Conservation (phyloP, 2,113 vertebrate species). For the Strix aluco region DNA sequence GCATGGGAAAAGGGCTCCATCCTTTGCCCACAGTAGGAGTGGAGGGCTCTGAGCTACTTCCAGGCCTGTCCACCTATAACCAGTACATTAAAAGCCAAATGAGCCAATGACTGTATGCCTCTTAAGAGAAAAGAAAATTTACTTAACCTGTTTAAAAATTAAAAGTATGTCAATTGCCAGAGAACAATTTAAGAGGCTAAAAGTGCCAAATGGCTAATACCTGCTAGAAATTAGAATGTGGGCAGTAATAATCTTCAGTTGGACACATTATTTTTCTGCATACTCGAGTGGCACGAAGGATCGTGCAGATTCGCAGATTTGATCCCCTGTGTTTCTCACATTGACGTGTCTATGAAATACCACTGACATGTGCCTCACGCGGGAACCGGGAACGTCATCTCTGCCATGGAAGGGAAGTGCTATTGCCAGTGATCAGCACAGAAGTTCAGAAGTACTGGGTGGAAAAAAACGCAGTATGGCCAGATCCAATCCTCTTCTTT, state of each 20-base stretch:
- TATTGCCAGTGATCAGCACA: not conserved
- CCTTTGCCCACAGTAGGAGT: not conserved
- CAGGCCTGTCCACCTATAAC: not conserved
- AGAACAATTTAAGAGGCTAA: not conserved
- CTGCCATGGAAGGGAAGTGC: not conserved
- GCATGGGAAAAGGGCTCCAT: not conserved
- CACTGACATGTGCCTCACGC: rapidly evolving
- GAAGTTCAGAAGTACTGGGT: not conserved
- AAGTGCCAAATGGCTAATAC: not conserved
- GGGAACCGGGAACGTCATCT: not conserved
- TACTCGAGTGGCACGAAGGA: not conserved
- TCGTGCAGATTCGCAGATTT: not conserved
- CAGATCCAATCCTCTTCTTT: not conserved
- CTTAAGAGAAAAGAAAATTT: not conserved
- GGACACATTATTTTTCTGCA: not conserved
- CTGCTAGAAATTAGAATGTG: not conserved
- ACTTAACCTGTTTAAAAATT: not conserved
- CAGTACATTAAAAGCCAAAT: not conserved
- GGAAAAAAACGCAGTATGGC: not conserved
- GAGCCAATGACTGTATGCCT: not conserved
- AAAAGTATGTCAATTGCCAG: not conserved
- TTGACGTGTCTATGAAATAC: not conserved
- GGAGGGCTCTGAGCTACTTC: not conserved
- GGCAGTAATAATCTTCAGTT: not conserved
- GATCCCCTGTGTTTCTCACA: not conserved